Base-by-base conservation (phyloP, 2,797 vertebrate genomes). In the Onychomys torridus region DNA sequence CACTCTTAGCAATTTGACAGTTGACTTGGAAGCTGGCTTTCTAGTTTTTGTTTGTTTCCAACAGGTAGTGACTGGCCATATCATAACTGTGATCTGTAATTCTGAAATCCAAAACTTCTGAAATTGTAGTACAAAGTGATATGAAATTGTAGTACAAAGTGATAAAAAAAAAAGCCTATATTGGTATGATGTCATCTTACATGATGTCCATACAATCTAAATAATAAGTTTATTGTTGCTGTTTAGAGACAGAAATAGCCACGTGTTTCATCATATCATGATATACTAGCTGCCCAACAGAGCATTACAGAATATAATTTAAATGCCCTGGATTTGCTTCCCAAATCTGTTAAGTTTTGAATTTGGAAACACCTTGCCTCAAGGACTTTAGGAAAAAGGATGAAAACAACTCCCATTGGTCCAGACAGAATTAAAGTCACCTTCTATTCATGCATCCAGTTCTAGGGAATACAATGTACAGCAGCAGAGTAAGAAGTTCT, bases 181-280 rank as follows among this genome's bases (percentile, higher is more conserved):
- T n/a, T 71, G 71, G 78, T 19, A 12, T 67, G 25, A 87, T 8
- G 4, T 37, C 37, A 83, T 46, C 95, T 87, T 55, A 16, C 52
- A 55, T 55, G 61, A 16, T 40, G 25, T 84, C 52, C 93, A 76
- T 52, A 90, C 0, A 61, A 84, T 49, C 52, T 91, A n/a, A 67
- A 34, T 34, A 73, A 49, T 23, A 27, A 49, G 8, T 14, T 37
- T 90, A 43, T 37, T 96, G 25, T 2, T 77, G 77, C 85, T 94
- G 82, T 75, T 97, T 93, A 67, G 92, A 59, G 91, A 93, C 25
- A 91, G 85, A 96, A 96, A 93, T 43, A 85, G 67, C 93, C 89
- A 69, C 46, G 2, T 49, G 14, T 95, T 94, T 76, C 46, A 78
- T 73, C 27, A 87, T 49, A 14, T 32, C 32, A 43, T 49, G 29